Base-by-base conservation (phyloP, 2,113 vertebrate species). In the Puntigrus tetrazona region DNA sequence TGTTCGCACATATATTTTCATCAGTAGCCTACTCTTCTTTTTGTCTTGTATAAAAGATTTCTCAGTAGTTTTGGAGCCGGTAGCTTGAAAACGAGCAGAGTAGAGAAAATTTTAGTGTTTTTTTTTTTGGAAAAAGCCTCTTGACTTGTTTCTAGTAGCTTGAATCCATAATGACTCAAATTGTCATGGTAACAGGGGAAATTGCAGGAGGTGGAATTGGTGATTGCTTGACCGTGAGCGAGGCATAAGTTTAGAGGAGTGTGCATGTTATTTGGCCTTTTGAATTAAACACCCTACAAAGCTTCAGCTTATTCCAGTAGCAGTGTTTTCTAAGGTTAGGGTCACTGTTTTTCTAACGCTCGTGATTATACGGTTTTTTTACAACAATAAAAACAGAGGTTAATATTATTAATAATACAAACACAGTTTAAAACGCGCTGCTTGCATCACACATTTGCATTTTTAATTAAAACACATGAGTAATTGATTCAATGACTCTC, bases 181-280 rank as follows among this genome's bases (percentile, higher is more conserved):
- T 92, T 31, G 90, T 90, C 91, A 91, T 92, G 90, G 91, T 89
- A 93, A 93, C 91, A 27, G 80, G 45, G 52, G 67, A 73, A 85
- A 65, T 84, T 61, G 45, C 70, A 50, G 61, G 59, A 47, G 18
- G 70, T n/a, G 47, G 82, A 78, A 10, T 81, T 55, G 67, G 82
- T 84, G 50, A 31, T 67, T 69, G 41, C 38, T 87, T 85, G 31
- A 47, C 75, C 65, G 27, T 67, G 74, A 73, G 63, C 29, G 41
- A 43, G 11, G 34, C 16, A n/a, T 79, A 50, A 16, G 69, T 80
- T 57, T 45, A 20, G 7, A 22, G 36, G 47, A 72, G 29, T 55
- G 36, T 57, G 59, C 50, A 61, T 55, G 47, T 74, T 34, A 31
- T 75, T 27, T 29, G 3, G 13, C 73, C 45, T 59, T n/a, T 57